phyloP scores from a whole-genome alignment of 2,797 vertebrate species.

The Hozukius guyotensis region DNA sequence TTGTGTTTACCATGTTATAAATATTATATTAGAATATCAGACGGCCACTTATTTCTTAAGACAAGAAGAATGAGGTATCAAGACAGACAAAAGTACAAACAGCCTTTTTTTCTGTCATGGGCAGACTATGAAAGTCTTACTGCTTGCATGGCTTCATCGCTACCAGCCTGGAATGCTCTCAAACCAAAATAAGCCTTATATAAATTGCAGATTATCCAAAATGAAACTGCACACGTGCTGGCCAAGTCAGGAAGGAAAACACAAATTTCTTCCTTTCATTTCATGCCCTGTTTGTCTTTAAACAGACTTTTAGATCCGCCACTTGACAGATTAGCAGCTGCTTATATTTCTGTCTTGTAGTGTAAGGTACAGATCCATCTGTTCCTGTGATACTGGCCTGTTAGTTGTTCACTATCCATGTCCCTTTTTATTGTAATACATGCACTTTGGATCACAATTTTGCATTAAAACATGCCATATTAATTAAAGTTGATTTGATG shows the following conservation, averaged over 20 bases:
- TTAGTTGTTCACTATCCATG: background rate
- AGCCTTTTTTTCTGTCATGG: background rate
- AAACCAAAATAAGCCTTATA: slow-evolving; percentile 23
- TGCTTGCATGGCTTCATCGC: background rate
- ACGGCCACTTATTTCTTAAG: background rate
- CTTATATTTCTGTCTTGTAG: slow-evolving; percentile 1
- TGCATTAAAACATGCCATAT: background rate
- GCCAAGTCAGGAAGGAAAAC: slow-evolving; percentile 13
- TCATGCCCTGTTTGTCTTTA: background rate
- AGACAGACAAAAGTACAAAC: background rate
- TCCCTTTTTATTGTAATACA: background rate
- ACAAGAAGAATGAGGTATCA: background rate
- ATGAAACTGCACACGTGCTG: background rate
- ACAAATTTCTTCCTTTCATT: background rate
- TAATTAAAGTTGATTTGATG: background rate
- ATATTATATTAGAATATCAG: background rate
- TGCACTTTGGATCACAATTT: background rate
- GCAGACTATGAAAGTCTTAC: background rate
- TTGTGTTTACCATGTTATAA: background rate
- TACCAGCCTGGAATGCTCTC: background rate
- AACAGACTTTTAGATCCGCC: background rate
- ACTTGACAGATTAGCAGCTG: slow-evolving; percentile 28
- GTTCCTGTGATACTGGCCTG: background rate
- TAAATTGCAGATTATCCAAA: slow-evolving; percentile 21
- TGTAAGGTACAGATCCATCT: background rate